Conservation (phyloP, 2,113 vertebrate genomes). For the Lonchura striata region DNA sequence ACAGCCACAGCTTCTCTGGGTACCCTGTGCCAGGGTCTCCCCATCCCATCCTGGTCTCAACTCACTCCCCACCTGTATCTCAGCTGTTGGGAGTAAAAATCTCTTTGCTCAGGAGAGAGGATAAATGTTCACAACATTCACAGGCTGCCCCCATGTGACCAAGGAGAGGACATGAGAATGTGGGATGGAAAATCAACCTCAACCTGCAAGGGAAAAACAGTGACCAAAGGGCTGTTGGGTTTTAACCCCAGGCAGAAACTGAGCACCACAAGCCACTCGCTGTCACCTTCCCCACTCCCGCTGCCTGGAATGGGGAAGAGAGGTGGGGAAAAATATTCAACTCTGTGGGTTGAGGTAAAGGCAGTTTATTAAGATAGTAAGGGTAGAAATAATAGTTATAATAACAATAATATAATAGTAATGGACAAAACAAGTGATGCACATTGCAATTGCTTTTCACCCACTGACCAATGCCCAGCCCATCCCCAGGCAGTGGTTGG, state of each 20-base stretch:
- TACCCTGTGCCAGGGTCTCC: not conserved
- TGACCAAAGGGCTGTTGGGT: not conserved
- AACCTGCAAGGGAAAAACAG: not conserved
- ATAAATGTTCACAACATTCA: not conserved
- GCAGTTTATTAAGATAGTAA: not conserved
- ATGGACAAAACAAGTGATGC: not conserved
- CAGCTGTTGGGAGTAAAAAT: not conserved
- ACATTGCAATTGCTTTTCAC: not conserved
- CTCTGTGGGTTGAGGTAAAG: not conserved
- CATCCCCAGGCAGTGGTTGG: not conserved
- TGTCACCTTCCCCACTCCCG: not conserved
- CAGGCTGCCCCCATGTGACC: not conserved
- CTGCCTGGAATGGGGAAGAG: not conserved
- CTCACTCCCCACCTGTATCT: not conserved
- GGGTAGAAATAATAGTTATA: not conserved
- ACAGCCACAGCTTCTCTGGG: not conserved
- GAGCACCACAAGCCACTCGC: fast-evolving
- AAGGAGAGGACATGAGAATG: not conserved
- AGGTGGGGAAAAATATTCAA: not conserved
- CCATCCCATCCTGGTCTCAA: fast-evolving
- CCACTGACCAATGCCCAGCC: fast-evolving
- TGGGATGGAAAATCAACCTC: not conserved
- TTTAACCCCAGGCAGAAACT: not conserved
- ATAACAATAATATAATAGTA: not conserved
- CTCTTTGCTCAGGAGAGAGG: not conserved